phyloP scores from a whole-genome alignment of 1,140 invertebrate genomes.

The Eriocheir sinensis region DNA sequence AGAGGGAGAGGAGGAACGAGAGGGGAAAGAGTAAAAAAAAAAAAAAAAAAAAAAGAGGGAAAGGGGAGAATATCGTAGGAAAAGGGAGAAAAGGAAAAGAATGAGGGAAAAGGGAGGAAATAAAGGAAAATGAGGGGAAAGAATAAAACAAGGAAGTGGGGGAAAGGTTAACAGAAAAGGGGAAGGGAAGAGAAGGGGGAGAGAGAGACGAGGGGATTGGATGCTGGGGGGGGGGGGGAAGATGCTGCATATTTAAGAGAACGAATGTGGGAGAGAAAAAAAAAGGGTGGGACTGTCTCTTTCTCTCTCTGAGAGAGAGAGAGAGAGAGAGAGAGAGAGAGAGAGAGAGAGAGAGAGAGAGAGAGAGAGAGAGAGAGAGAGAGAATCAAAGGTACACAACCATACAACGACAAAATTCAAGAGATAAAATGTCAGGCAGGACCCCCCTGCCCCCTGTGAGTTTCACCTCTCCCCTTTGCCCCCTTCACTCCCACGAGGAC shows the following conservation, averaged over 20 bases:
- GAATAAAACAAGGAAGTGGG: too few species aligned
- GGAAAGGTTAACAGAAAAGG: too few species aligned
- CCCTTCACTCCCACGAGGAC: neutral
- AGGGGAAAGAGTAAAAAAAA: neutral
- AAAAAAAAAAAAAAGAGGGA: neutral
- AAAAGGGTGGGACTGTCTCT: too few species aligned
- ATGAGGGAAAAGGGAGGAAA: neutral
- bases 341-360: conserved; percentile 22
- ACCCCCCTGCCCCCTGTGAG: neutral
- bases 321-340: conserved; percentile 13
- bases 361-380: conserved; percentile 22
- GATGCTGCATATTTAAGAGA: too few species aligned
- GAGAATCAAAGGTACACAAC: neutral
- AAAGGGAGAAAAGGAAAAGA: neutral
- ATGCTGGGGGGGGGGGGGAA: neutral
- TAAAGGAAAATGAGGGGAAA: neutral
- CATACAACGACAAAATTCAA: neutral
- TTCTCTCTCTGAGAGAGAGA: too few species aligned
- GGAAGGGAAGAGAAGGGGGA: neutral
- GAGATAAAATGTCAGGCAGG: neutral
- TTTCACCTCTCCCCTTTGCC: neutral
- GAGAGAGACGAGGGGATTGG: neutral
- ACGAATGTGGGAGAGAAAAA: neutral
- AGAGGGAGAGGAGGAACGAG: neutral
- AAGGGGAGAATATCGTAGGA: neutral